A percentile compares a stretch with the other conserved stretches of the same genome.
These are phyloP conservation scores for Drosophila nr. fundita DNA, from an alignment of 2,888 invertebrate species.

Conservation along the genomic window DNA sequence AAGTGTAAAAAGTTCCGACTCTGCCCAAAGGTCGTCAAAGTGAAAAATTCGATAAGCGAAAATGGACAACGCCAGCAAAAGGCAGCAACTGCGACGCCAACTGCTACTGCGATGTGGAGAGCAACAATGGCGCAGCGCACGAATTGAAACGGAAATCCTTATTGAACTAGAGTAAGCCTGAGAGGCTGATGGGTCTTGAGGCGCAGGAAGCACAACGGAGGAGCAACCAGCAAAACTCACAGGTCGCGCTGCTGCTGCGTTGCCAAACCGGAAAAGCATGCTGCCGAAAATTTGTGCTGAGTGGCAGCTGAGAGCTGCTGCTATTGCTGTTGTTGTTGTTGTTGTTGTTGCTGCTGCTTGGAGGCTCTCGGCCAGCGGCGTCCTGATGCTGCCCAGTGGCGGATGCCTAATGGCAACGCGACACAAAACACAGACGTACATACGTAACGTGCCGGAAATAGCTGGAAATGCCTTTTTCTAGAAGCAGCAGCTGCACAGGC, in stretches of 20 bases:
- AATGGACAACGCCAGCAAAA: constrained; percentile 57
- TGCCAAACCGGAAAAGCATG: constrained; percentile 76
- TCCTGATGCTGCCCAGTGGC: constrained; percentile 61
- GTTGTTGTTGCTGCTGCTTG: constrained; percentile 11
- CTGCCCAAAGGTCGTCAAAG: constrained; percentile 72
- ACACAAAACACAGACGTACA: constrained; percentile 52
- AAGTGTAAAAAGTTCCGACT: constrained; percentile 75
- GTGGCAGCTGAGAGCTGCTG: constrained; percentile 69
- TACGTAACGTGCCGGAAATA: constrained; percentile 59
- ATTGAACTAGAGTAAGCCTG: constrained; percentile 79
- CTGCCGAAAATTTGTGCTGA: constrained; percentile 79
- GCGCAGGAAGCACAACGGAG: constrained; percentile 15
- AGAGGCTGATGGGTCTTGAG: constrained; percentile 7
- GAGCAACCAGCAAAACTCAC: constrained; percentile 24
- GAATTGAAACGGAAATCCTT: constrained; percentile 83
- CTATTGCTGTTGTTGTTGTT: constrained; percentile 20
- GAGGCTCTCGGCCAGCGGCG: not conserved
- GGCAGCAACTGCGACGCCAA: constrained; percentile 14
- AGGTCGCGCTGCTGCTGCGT: constrained; percentile 54
- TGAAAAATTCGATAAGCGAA: constrained; percentile 76
- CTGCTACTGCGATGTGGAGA: constrained; percentile 15
- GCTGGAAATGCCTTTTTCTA: constrained; percentile 61
- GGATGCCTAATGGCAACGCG: constrained; percentile 78
- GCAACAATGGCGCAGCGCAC: constrained; percentile 66
- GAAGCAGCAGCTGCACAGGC: constrained; percentile 18